Conservation (phyloP, 2,113 vertebrate genomes). For the Bucco capensis region DNA sequence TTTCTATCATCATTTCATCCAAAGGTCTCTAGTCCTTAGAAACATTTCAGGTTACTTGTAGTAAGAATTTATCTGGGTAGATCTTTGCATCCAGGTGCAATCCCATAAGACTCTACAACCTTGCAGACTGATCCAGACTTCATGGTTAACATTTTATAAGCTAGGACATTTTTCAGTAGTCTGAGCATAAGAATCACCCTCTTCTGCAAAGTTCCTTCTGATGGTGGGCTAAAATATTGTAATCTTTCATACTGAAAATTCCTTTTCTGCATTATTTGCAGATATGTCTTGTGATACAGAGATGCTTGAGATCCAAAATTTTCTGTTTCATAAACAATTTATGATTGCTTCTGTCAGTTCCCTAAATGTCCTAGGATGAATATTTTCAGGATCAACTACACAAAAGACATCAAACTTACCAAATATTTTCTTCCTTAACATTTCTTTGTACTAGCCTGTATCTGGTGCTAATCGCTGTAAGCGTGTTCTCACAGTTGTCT, state of each 20-base stretch:
- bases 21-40: not conserved
- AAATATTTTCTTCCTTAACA: not conserved
- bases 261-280: not conserved
- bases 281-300: rapidly evolving
- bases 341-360: not conserved
- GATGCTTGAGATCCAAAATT: not conserved
- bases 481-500: not conserved
- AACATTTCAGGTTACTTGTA: not conserved
- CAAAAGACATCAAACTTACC: not conserved
- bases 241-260: not conserved
- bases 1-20: not conserved
- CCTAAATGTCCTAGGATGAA: not conserved
- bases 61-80: not conserved
- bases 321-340: not conserved
- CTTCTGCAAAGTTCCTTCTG: not conserved
- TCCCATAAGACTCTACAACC: not conserved
- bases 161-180: not conserved
- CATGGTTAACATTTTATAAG: not conserved
- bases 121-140: not conserved
- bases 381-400: not conserved
- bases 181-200: not conserved
- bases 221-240: not conserved
- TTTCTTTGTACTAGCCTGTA: not conserved
- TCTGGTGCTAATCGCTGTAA: not conserved
- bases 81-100: not conserved